Evolutionary conservation across 2,797 vertebrate species (phyloP).

Genomic region (Coccyzus lansbergi): DNA sequence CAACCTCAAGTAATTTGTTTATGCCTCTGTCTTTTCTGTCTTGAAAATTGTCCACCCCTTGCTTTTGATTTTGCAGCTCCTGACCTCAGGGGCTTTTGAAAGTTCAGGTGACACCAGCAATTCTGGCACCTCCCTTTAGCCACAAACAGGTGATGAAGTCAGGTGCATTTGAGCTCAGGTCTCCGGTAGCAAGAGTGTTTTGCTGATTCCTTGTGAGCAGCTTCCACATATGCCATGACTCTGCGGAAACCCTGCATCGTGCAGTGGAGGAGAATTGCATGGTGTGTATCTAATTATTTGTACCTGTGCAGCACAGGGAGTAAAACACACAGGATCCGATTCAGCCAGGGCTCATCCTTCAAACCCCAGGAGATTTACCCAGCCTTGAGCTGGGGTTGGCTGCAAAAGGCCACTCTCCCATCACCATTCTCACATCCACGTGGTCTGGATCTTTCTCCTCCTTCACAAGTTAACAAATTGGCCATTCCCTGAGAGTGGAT

Average conservation of each 20-base stretch:
- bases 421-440: background rate
- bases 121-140: background rate
- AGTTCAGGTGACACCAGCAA: background rate
- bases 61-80: background rate
- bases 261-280: background rate
- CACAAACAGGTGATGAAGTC: background rate
- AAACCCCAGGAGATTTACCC: background rate
- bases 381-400: background rate
- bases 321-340: background rate
- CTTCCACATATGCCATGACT: rapidly evolving
- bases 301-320: background rate
- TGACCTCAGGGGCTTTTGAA: background rate
- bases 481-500: slow-evolving; percentile 54
- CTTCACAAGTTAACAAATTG: slow-evolving; percentile 66
- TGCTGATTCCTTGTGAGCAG: background rate
- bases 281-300: background rate
- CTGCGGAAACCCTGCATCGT: rapidly evolving
- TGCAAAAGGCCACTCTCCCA: background rate
- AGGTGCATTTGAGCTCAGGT: background rate
- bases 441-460: slow-evolving; percentile 10
- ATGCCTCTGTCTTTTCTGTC: background rate
- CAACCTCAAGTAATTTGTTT: background rate
- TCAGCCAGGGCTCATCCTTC: background rate
- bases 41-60: background rate
- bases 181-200: background rate